Conservation (phyloP, 2,797 vertebrate species). For the Semotilus atromaculatus region DNA sequence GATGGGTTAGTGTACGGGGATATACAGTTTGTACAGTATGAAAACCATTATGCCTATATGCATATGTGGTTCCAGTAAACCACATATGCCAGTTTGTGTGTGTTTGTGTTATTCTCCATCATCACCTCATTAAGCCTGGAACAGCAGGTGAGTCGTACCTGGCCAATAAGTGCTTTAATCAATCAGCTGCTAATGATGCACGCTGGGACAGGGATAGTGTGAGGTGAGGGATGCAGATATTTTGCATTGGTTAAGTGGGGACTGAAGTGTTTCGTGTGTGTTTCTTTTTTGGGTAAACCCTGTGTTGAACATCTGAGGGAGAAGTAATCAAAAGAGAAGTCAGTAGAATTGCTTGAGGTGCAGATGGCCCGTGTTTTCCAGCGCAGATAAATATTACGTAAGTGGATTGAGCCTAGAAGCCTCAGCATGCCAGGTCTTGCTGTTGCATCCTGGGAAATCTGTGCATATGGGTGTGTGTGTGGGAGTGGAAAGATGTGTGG, state of each 20-base stretch:
- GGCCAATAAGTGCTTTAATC: slow-evolving; percentile 43
- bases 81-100: neutral
- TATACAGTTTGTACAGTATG: too few relatives aligned
- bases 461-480: slow-evolving; percentile 36
- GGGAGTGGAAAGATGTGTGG: slow-evolving; percentile 62
- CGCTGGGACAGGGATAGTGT: slow-evolving; percentile 16
- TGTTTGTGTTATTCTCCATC: slow-evolving; percentile 16
- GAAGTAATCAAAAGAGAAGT: slow-evolving; percentile 50
- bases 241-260: neutral
- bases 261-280: neutral
- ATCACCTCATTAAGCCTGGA: slow-evolving; percentile 44
- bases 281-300: neutral
- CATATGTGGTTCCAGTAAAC: too few relatives aligned
- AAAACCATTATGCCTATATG: too few relatives aligned
- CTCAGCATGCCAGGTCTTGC: slow-evolving; percentile 48
- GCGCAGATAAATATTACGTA: slow-evolving; percentile 72
- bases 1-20: too few relatives aligned
- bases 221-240: slow-evolving; percentile 4
- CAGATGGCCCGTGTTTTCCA: slow-evolving; percentile 71
- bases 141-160: slow-evolving; percentile 37
- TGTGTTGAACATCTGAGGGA: slow-evolving; percentile 14
- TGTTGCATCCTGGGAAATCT: slow-evolving; percentile 49
- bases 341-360: slow-evolving; percentile 69
- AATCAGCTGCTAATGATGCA: slow-evolving; percentile 45
- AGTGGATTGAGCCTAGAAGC: slow-evolving; percentile 68